Evolutionary conservation across 2,888 invertebrate species (phyloP), one percentile per base, ranked within the genome.

Genomic region (Pyrochroa serraticornis): DNA sequence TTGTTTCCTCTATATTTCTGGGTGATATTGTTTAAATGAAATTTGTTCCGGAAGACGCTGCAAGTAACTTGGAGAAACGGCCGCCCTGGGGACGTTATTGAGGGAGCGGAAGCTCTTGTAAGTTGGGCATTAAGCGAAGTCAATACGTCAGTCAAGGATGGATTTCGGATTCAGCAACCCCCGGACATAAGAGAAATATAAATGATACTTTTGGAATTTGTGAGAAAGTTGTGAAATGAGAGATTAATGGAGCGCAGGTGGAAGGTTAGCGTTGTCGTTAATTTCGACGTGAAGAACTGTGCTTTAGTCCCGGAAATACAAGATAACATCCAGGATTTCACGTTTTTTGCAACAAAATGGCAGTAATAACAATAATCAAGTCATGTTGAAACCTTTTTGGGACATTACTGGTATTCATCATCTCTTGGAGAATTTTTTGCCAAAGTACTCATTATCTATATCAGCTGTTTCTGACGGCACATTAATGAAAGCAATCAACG

Each of bases 71-170:
- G 8, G 14, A 35, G 42, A 43, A 50, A 41, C 41, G 36, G 43
- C 37, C 33, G 43, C 48, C 38, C 35, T 32, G 14, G 55, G 48
- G 55, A 55, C 39, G 35, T 31, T 8, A 39, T 37, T 32, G 35
- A 31, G 42, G 37, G 43, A 33, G 37, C 35, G 10, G 12, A 42
- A 48, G 35, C 10, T 33, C 30, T 13, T 30, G 9, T n/a, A 7
- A 52, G 38, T 38, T 38, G 10, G 9, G 9, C 14, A 42, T 42
- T 31, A 42, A 42, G 39, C 9, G 10, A 42, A 43, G 48, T 48
- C 55, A 48, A 55, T 55, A 48, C 22, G 46, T 43, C 47, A 35
- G 36, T 12, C 6, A 3, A n/a, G 9, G 32, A 41, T 7, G 30
- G 6, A 5, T 22, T 22, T 22, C 5, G 22, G 22, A 22, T 22